phyloP scores from a whole-genome alignment of 2,797 vertebrate species.

The Malacoraja senta region DNA sequence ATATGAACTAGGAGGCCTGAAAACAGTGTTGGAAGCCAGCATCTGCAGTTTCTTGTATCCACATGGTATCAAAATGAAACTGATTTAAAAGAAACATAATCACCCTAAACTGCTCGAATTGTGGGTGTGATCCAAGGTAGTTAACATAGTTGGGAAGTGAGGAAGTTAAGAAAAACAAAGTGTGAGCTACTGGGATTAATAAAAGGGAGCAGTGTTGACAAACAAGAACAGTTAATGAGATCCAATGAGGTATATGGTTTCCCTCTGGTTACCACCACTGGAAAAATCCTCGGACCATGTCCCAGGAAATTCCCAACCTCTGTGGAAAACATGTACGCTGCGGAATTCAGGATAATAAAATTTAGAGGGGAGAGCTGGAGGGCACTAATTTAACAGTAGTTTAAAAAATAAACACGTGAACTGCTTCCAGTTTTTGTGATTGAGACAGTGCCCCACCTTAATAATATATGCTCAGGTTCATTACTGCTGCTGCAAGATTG shows the following conservation, averaged over 20 bases:
- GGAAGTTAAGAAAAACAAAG: neutral
- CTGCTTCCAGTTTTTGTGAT: neutral
- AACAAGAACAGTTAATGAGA: neutral
- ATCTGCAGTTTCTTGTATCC: too few species aligned
- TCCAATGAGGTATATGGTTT: neutral
- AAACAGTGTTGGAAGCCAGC: too few species aligned
- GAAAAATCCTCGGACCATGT: neutral
- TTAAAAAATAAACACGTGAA: neutral
- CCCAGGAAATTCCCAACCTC: neutral
- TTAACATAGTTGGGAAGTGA: neutral
- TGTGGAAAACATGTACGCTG: neutral
- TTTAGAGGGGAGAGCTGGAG: neutral
- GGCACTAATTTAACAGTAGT: neutral
- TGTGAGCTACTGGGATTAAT: neutral
- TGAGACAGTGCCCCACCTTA: neutral
- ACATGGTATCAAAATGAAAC: neutral
- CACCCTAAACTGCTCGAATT: neutral
- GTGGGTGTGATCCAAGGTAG: neutral
- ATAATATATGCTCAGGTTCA: neutral
- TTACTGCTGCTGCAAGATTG: neutral
- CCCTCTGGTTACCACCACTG: neutral
- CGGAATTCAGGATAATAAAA: neutral
- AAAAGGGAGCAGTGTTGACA: neutral
- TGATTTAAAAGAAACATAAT: neutral
- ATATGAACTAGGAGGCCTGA: too few species aligned